Evolutionary conservation across 2,113 vertebrate genomes (phyloP).

Genomic region (Grantiella picta): DNA sequence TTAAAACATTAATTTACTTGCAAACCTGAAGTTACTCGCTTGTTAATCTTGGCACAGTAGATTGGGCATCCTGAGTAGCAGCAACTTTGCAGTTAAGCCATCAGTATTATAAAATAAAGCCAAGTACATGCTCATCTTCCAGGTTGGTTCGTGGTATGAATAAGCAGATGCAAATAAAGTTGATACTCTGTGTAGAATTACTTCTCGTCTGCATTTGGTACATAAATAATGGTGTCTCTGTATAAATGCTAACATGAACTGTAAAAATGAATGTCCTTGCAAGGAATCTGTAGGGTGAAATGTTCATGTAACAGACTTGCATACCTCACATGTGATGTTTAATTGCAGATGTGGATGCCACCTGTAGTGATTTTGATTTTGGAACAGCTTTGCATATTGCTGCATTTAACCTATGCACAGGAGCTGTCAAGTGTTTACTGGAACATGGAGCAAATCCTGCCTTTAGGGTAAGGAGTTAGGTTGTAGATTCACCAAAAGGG

Average conservation of each 20-base stretch:
- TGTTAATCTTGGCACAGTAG: neutral
- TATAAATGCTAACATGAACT: neutral
- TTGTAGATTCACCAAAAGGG: neutral
- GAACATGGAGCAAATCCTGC: conserved; percentile 93
- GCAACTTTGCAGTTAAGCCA: neutral
- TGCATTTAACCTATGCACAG: conserved; percentile 90
- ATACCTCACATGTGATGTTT: conserved; percentile 36
- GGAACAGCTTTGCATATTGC: conserved; percentile 96
- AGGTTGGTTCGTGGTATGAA: neutral
- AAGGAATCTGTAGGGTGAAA: neutral
- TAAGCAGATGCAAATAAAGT: neutral
- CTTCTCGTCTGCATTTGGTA: neutral
- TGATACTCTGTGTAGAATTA: neutral
- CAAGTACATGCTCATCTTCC: neutral
- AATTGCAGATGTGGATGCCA: conserved; percentile 91
- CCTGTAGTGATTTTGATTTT: conserved; percentile 97
- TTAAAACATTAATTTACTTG: neutral
- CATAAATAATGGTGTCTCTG: neutral
- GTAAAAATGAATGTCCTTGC: neutral
- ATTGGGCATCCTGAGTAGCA: neutral
- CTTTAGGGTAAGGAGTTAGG: conserved; percentile 84
- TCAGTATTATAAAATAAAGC: neutral
- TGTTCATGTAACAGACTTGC: neutral
- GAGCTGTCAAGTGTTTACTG: conserved; percentile 88
- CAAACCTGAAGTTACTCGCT: neutral